Conservation (phyloP, 2,888 invertebrate species). For the Pomacea canaliculata region DNA sequence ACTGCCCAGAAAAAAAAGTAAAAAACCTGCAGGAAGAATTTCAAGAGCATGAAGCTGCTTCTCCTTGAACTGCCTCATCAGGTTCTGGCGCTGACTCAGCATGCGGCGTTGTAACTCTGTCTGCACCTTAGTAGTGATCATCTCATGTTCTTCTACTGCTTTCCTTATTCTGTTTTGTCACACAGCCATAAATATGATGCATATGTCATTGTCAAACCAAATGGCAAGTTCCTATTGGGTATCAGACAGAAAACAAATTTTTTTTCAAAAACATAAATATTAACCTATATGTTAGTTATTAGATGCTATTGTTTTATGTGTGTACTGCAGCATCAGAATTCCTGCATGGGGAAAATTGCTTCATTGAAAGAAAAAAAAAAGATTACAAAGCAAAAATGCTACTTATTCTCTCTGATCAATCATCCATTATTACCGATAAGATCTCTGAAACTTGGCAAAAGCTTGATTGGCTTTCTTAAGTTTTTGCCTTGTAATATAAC, state of each 20-base stretch:
- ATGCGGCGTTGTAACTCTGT: conserved; percentile 60
- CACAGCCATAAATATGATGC: not conserved
- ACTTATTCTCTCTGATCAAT: too few species aligned
- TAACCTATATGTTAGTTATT: too few species aligned
- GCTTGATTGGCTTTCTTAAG: conserved; percentile 59
- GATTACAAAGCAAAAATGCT: too few species aligned
- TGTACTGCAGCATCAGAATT: too few species aligned
- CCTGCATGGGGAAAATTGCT: too few species aligned
- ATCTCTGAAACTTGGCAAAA: conserved; percentile 64
- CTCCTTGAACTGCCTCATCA: conserved; percentile 63
- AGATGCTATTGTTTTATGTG: too few species aligned
- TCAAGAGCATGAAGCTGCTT: conserved; percentile 64
- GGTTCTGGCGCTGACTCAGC: conserved; percentile 53
- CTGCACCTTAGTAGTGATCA: conserved; percentile 48
- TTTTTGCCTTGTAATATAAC: conserved; percentile 56
- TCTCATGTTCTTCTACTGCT: conserved; percentile 43
- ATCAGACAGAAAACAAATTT: too few species aligned
- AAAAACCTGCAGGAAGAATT: conserved; percentile 65
- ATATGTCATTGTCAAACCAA: too few species aligned
- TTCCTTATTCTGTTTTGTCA: conserved; percentile 38
- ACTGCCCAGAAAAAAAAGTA: too few species aligned
- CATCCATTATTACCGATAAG: conserved; percentile 55
- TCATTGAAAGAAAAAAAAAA: too few species aligned
- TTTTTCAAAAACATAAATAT: too few species aligned
- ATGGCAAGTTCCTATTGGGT: too few species aligned